These are phyloP conservation scores for Lynx canadensis DNA, from an alignment of 2,113 vertebrate genomes.

Conservation along the genomic window DNA sequence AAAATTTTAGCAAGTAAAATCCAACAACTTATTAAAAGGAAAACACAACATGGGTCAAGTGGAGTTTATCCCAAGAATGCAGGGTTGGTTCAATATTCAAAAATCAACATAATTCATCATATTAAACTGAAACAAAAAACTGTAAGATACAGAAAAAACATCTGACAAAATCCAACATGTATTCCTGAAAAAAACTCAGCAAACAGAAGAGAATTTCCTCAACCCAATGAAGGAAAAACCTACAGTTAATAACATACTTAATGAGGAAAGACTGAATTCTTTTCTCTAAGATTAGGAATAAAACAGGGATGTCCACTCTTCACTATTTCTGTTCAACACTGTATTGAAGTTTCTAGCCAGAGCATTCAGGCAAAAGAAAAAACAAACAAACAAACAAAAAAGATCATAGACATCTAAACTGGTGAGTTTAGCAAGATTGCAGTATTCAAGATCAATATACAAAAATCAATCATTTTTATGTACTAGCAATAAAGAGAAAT, in stretches of 20 bases:
- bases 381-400: background rate
- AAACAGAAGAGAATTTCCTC: background rate
- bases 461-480: background rate
- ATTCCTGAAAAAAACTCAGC: background rate
- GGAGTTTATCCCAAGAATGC: background rate
- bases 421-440: background rate
- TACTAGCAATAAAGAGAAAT: background rate
- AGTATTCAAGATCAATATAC: background rate
- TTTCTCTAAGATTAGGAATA: background rate
- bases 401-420: background rate
- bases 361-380: background rate
- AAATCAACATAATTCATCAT: background rate
- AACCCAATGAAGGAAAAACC: background rate
- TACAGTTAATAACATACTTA: background rate
- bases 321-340: background rate
- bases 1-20: background rate
- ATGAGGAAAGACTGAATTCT: background rate
- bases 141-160: background rate
- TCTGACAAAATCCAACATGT: background rate
- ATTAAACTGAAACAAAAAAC: background rate
- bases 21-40: background rate
- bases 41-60: background rate
- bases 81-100: background rate
- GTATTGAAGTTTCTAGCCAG: background rate
- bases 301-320: background rate